A percentile compares a stretch with the other conserved stretches of the same genome.
These are phyloP conservation scores for Eupithecia inturbata DNA, from an alignment of 2,888 invertebrate genomes.

Conservation along the genomic window DNA sequence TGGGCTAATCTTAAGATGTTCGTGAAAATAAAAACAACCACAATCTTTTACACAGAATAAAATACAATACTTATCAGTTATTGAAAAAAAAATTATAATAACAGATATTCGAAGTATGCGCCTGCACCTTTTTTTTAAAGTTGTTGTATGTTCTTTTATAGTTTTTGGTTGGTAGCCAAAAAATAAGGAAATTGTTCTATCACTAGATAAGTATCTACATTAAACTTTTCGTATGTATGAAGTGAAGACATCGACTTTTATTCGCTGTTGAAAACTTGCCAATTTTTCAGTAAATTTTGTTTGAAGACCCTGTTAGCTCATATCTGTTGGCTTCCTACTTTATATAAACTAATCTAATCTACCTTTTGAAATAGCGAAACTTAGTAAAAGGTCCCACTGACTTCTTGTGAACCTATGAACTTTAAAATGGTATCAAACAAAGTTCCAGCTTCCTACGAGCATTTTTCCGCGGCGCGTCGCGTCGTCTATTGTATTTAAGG, in stretches of 20 bases:
- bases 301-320: background rate
- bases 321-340: background rate
- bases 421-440: slow-evolving; percentile 1
- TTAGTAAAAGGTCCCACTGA: background rate
- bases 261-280: slow-evolving; percentile 9
- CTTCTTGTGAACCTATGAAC: background rate
- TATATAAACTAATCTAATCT: background rate
- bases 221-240: background rate
- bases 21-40: background rate
- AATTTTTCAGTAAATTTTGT: slow-evolving; percentile 10
- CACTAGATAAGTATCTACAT: background rate
- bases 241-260: slow-evolving; percentile 11
- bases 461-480: slow-evolving; percentile 32
- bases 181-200: background rate
- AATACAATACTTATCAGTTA: background rate
- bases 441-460: slow-evolving; percentile 8
- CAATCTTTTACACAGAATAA: background rate
- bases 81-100: background rate
- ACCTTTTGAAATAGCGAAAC: background rate
- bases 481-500: slow-evolving; percentile 39
- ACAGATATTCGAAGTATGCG: background rate
- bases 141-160: background rate
- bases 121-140: background rate
- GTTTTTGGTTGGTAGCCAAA: background rate
- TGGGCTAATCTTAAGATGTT: background rate